Evolutionary conservation across 1,140 invertebrate species (phyloP).

Genomic region (Odontomachus brunneus): DNA sequence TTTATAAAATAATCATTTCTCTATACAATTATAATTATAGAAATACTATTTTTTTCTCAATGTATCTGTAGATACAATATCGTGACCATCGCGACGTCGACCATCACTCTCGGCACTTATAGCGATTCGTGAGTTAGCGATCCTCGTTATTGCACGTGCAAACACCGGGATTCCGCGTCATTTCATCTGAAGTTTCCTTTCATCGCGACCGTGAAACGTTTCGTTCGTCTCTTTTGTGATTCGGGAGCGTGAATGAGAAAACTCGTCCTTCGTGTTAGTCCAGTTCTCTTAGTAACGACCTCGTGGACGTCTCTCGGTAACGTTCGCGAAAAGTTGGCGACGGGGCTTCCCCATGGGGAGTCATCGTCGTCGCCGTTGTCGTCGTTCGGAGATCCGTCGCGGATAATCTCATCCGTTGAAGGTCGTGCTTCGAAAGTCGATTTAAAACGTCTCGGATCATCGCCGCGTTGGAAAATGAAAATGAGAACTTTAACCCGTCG

Average conservation of each 20-base stretch:
- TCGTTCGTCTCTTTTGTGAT: slow-evolving; percentile 46
- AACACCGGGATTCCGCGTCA: background rate
- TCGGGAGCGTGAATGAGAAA: slow-evolving; percentile 39
- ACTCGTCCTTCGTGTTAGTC: slow-evolving; percentile 48
- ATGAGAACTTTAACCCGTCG: slow-evolving; percentile 22
- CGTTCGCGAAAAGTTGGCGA: slow-evolving; percentile 49
- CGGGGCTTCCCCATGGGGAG: slow-evolving; percentile 17
- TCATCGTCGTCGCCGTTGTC: background rate
- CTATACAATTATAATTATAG: too few relatives aligned
- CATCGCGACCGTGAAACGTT: slow-evolving; percentile 5
- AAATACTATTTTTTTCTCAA: too few relatives aligned
- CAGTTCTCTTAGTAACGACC: slow-evolving; percentile 73
- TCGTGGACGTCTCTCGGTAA: slow-evolving; percentile 62
- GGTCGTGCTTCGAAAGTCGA: slow-evolving; percentile 43
- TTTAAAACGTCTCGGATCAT: slow-evolving; percentile 28
- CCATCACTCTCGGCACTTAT: background rate
- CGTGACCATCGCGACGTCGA: too few relatives aligned
- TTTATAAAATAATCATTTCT: too few relatives aligned
- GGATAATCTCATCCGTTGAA: slow-evolving; percentile 49
- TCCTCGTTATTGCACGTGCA: background rate
- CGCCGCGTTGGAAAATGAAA: slow-evolving; percentile 25
- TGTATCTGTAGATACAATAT: too few relatives aligned
- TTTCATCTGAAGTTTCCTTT: slow-evolving; percentile 10
- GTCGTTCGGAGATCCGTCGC: slow-evolving; percentile 42
- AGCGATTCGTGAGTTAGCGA: background rate